phyloP scores from a whole-genome alignment of 30 jellyfish, hydroid and myxozoan genomes.

The Catostylus mosaicus region DNA sequence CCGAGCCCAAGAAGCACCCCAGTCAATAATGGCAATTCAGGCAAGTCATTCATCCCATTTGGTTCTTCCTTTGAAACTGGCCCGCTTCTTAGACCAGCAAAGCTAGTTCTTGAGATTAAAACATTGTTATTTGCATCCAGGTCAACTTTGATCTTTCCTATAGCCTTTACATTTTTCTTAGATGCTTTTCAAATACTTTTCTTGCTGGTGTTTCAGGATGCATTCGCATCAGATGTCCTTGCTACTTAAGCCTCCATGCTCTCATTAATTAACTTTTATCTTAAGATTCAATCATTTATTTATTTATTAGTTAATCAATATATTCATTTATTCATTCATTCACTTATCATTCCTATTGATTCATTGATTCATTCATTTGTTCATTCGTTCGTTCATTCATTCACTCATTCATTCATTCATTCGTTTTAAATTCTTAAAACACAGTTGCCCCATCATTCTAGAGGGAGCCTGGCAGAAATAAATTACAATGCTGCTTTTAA shows the following conservation, averaged over 20 bases:
- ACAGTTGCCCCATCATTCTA: too few relatives aligned
- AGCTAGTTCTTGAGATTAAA: too few relatives aligned
- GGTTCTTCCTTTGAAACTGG: background rate
- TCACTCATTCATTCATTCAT: too few relatives aligned
- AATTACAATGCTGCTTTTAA: too few relatives aligned
- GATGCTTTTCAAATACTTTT: background rate
- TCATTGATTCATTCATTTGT: too few relatives aligned
- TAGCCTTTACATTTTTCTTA: background rate
- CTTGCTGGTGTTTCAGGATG: background rate
- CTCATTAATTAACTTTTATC: background rate
- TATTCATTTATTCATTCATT: too few relatives aligned
- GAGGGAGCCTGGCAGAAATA: too few relatives aligned
- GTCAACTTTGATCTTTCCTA: background rate
- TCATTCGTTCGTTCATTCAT: too few relatives aligned
- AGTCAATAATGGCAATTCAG: slow-evolving; percentile 27
- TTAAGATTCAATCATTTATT: too few relatives aligned
- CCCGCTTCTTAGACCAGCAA: background rate
- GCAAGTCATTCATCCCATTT: background rate
- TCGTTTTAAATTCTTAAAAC: too few relatives aligned
- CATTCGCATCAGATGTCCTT: background rate
- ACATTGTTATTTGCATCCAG: background rate
- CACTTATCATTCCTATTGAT: too few relatives aligned
- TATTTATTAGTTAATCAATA: too few relatives aligned
- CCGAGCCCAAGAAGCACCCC: slow-evolving; percentile 50
- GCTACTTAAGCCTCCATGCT: background rate